Percentiles rank a stretch among this genome's conserved stretches.
Conservation (phyloP, 2,113 vertebrate species). For the Solenodon paradoxus region DNA sequence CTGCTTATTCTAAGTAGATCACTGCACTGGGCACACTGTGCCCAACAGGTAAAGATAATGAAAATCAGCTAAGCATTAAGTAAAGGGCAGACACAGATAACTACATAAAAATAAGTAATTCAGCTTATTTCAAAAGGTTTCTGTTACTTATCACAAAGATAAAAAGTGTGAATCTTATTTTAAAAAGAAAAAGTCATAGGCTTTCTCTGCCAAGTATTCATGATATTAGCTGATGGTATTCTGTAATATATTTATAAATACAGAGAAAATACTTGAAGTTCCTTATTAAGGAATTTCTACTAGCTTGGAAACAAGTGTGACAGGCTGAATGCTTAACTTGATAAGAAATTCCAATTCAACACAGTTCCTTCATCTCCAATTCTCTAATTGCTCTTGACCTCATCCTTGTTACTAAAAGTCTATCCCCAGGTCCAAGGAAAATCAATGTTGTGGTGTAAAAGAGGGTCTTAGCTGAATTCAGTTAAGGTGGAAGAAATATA, state of each 20-base stretch:
- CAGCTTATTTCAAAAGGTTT: neutral
- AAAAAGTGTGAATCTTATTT: slow-evolving; percentile 27
- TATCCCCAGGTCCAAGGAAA: neutral
- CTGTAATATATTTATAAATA: neutral
- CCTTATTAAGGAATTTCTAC: neutral
- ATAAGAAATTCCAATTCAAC: neutral
- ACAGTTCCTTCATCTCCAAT: neutral
- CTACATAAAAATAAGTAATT: neutral
- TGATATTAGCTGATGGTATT: neutral
- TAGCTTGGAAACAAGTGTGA: neutral
- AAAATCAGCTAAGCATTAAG: neutral
- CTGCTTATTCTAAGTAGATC: slow-evolving; percentile 12
- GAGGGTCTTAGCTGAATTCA: neutral
- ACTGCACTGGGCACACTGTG: neutral
- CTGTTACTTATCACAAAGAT: slow-evolving; percentile 37
- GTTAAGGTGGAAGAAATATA: neutral
- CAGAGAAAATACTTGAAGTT: neutral
- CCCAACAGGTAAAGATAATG: slow-evolving; percentile 11
- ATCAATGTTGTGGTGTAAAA: neutral
- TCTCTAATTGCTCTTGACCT: neutral
- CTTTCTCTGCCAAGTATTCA: neutral
- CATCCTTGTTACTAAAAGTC: neutral
- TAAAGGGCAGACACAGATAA: neutral
- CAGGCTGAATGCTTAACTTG: neutral
- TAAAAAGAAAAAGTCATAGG: neutral